Base-by-base conservation (phyloP, 2,797 vertebrate species). In the Rhinatrema bivittatum region DNA sequence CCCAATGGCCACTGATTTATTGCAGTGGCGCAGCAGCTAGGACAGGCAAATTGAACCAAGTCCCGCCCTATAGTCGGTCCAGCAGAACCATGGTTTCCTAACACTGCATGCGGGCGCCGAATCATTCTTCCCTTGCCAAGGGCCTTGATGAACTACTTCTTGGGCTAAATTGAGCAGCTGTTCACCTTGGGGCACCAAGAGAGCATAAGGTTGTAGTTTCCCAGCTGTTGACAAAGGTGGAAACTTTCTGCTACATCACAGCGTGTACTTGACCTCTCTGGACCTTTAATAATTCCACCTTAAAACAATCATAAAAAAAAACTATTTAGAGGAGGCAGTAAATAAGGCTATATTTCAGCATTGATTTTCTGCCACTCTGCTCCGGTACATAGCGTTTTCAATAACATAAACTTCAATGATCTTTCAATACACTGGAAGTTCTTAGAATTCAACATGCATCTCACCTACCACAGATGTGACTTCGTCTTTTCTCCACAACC, bases 201-300 rank as follows among this genome's bases (percentile, higher is more conserved):
- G 29, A 37, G 33, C 19, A 21, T n/a, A 42, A 36, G 24, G 12
- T 29, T 35, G 64, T 54, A 42, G 57, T 60, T 57, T 48, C 37
- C 40, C 12, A 20, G 28, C 50, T 38, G 32, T 51, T 47, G 43
- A 46, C 49, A 46, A 51, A 54, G 35, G 36, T 43, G 39, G 31
- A 32, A 23, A 36, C 42, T 46, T 56, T 43, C 46, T 48, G 16
- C 30, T 36, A 20, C 17, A 26, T 44, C 37, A 32, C 25, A 7
- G 1, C 4, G 40, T 21, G 45, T 33, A 27, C 56, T 59, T 55
- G 46, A 42, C 50, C 62, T 42, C 16, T 3, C 16, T 5, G 18
- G 44, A 39, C 46, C 68, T 56, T 38, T 42, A 43, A 69, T 68
- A 61, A 68, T 62, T 57, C 44, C 53, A 36, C 54, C 65, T 60